These are phyloP conservation scores for Thunnus albacares DNA, from an alignment of 2,797 vertebrate species.

Conservation along the genomic window DNA sequence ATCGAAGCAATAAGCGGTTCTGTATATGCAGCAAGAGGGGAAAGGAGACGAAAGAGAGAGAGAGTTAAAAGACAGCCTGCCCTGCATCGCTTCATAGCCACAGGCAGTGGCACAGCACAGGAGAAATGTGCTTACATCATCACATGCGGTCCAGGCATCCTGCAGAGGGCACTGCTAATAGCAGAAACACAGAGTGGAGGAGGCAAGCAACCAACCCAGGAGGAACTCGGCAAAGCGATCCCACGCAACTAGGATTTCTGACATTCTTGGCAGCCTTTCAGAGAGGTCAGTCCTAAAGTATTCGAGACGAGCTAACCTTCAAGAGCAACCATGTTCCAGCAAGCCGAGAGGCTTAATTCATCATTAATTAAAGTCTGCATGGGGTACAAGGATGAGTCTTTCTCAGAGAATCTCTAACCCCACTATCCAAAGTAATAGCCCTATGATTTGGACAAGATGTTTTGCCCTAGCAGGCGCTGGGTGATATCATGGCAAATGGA, in stretches of 20 bases:
- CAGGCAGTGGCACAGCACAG: conserved; percentile 74
- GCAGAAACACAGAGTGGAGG: conserved; percentile 68
- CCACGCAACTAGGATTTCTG: conserved; percentile 85
- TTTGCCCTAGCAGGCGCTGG: conserved; percentile 49
- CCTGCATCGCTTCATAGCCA: conserved; percentile 71
- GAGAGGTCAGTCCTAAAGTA: conserved; percentile 86
- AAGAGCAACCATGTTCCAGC: conserved; percentile 62
- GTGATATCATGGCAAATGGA: conserved; percentile 66
- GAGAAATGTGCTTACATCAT: conserved; percentile 86
- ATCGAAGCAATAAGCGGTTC: conserved; percentile 41
- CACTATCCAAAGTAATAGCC: conserved; percentile 66
- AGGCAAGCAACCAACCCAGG: conserved; percentile 65
- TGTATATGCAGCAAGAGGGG: conserved; percentile 40
- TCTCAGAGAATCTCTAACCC: conserved; percentile 70
- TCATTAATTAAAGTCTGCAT: conserved; percentile 83
- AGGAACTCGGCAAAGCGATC: conserved; percentile 73
- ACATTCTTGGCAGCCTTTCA: conserved; percentile 85
- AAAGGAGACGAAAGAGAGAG: conserved; percentile 22
- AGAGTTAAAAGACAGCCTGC: conserved; percentile 62
- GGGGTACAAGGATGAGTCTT: conserved; percentile 71
- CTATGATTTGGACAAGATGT: conserved; percentile 79
- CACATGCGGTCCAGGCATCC: conserved; percentile 78
- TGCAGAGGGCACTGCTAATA: conserved; percentile 89
- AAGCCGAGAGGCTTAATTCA: conserved; percentile 79
- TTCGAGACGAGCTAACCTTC: conserved; percentile 80